phyloP scores from a whole-genome alignment of 2,113 vertebrate species.

The Tupaia tana region DNA sequence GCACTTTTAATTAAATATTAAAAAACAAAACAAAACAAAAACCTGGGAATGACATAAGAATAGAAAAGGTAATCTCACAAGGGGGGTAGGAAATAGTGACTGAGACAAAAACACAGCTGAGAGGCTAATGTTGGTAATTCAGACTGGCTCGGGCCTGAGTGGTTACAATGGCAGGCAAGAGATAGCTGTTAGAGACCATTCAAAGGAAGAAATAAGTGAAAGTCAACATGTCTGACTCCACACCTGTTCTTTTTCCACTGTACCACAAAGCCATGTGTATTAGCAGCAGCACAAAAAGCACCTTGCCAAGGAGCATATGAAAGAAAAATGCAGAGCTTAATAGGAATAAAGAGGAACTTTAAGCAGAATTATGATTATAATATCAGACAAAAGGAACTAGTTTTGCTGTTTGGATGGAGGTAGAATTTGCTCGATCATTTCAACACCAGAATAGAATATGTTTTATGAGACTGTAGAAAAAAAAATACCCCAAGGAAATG shows the following conservation, averaged over 20 bases:
- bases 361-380: neutral
- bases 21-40: too few species aligned
- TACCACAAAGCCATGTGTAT: neutral
- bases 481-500: slow-evolving; percentile 25
- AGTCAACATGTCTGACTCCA: neutral
- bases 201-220: neutral
- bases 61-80: neutral
- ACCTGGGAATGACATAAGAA: neutral
- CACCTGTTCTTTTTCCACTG: neutral
- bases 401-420: slow-evolving; percentile 12
- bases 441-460: slow-evolving; percentile 41
- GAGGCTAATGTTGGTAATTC: neutral
- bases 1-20: neutral
- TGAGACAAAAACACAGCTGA: neutral
- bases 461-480: slow-evolving; percentile 37
- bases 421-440: slow-evolving; percentile 48
- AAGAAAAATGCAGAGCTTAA: neutral
- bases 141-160: too few species aligned
- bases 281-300: neutral
- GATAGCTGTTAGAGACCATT: neutral
- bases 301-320: neutral
- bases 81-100: neutral
- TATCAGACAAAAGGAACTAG: neutral
- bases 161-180: neutral
- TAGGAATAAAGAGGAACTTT: neutral